phyloP scores from a whole-genome alignment of 2,113 vertebrate species.

The Lasiurus cinereus region DNA sequence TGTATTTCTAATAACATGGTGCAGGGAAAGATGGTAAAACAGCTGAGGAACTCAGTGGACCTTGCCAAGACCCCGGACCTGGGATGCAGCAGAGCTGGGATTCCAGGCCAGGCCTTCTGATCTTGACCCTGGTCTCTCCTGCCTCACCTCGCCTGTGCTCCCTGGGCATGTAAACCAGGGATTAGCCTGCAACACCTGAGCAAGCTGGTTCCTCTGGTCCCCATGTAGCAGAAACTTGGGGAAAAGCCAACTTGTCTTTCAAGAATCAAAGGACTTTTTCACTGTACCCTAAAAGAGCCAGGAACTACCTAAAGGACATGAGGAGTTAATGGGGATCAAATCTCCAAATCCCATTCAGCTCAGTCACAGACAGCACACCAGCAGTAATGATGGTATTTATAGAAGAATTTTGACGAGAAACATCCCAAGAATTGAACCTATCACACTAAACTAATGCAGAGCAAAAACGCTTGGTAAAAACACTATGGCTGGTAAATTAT shows the following conservation, averaged over 20 bases:
- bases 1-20: too few species aligned
- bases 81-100: neutral
- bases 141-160: neutral
- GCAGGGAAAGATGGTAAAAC: neutral
- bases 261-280: neutral
- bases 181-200: too few species aligned
- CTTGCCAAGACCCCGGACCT: neutral
- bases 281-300: neutral
- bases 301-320: neutral
- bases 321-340: neutral
- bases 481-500: conserved; percentile 82
- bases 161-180: neutral
- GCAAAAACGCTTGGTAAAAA: conserved; percentile 83
- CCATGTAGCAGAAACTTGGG: neutral
- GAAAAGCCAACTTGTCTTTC: neutral
- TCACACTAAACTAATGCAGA: conserved; percentile 82
- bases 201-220: neutral
- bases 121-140: fast-evolving
- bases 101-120: neutral
- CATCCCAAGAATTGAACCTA: conserved; percentile 82
- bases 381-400: conserved; percentile 81
- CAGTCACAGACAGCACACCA: neutral
- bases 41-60: neutral
- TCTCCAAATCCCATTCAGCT: neutral
- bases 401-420: conserved; percentile 78